phyloP scores from a whole-genome alignment of 2,888 invertebrate species.

The Dasysyrphus albostriatus region DNA sequence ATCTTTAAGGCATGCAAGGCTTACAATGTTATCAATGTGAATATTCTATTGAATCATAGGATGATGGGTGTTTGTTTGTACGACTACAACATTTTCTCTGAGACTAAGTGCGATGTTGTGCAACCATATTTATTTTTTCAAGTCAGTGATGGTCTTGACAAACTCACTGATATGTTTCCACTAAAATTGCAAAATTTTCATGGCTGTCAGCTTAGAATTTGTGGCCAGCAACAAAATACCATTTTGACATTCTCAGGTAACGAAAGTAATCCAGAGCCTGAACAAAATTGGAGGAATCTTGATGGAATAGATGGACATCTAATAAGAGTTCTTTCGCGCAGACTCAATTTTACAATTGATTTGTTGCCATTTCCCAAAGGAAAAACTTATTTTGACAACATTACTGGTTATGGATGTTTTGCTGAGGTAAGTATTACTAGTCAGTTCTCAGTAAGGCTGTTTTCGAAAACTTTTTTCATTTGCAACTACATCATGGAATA shows the following conservation, averaged over 20 bases:
- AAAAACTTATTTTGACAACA: background rate
- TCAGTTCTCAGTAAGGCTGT: no score
- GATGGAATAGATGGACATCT: constrained; percentile 80
- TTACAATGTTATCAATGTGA: constrained; percentile 77
- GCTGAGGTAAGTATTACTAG: constrained; percentile 65
- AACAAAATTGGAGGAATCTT: constrained; percentile 75
- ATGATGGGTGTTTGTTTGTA: constrained; percentile 63
- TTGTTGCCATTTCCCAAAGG: constrained; percentile 47
- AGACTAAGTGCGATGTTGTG: constrained; percentile 68
- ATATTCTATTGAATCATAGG: constrained; percentile 76
- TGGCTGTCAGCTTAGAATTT: constrained; percentile 78
- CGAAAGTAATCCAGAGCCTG: constrained; percentile 59
- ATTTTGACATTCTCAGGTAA: constrained; percentile 78
- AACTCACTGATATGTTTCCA: constrained; percentile 60
- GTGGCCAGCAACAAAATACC: constrained; percentile 77
- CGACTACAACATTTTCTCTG: constrained; percentile 53
- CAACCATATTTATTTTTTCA: constrained; percentile 75
- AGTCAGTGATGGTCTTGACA: constrained; percentile 67
- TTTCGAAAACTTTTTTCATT: no score
- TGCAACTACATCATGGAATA: no score
- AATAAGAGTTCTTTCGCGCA: constrained; percentile 77
- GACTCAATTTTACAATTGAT: constrained; percentile 77
- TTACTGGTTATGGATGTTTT: constrained; percentile 75
- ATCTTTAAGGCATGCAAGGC: background rate
- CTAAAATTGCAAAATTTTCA: constrained; percentile 68